These are phyloP conservation scores for Gymnothorax javanicus DNA, from an alignment of 2,797 vertebrate genomes.

Conservation along the genomic window DNA sequence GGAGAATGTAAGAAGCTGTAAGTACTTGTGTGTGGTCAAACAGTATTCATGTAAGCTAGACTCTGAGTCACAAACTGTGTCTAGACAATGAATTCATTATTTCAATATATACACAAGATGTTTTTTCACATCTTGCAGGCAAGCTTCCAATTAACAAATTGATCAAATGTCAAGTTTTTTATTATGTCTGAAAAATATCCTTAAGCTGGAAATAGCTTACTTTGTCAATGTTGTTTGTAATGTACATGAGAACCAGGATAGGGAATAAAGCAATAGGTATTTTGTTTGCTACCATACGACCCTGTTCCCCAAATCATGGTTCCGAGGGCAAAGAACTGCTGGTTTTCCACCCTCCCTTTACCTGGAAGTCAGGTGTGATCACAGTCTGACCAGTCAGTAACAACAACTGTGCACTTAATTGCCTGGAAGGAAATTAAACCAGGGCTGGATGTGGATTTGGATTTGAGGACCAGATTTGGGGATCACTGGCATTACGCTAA, in stretches of 20 bases:
- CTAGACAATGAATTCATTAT: background rate
- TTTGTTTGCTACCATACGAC: background rate
- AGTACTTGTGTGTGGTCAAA: background rate
- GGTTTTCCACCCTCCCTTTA: no score
- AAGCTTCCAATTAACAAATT: background rate
- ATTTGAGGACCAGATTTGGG: no score
- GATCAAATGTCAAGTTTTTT: background rate
- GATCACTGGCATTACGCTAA: background rate
- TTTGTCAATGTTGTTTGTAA: background rate
- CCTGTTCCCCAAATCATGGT: no score
- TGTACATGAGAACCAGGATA: background rate
- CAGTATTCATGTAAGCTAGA: no score
- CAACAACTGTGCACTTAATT: no score
- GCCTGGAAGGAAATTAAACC: no score
- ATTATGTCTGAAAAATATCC: background rate
- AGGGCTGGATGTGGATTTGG: no score
- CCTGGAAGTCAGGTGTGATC: no score
- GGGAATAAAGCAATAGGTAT: background rate
- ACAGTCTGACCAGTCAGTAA: no score
- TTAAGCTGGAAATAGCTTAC: background rate
- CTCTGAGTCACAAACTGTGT: background rate
- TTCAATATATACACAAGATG: background rate
- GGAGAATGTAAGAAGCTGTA: background rate
- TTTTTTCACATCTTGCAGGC: background rate
- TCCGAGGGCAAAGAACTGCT: no score